A percentile compares a stretch with the other conserved stretches of the same genome.
phyloP scores from a whole-genome alignment of 2,888 invertebrate genomes.

The Holacanthella duospinosa region DNA sequence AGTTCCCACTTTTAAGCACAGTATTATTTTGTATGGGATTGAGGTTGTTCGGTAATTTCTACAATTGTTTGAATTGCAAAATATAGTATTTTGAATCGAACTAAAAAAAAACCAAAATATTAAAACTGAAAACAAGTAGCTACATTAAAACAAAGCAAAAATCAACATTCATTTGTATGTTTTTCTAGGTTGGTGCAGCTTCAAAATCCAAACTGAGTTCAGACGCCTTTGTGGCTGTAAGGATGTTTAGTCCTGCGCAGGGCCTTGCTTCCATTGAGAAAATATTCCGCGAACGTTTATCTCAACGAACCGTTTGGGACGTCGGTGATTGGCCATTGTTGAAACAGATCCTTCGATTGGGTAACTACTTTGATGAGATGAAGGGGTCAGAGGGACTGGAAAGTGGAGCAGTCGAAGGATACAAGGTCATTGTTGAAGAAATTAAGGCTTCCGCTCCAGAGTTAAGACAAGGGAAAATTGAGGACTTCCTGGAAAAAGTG shows the following conservation, averaged over 20 bases:
- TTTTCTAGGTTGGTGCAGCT: conserved; percentile 19
- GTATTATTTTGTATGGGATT: no score
- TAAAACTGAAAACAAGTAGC: no score
- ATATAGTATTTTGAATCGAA: no score
- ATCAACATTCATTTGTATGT: no score
- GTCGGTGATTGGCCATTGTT: conserved; percentile 11
- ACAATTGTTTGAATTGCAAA: no score
- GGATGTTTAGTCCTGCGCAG: conserved; percentile 16
- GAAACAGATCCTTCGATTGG: conserved; percentile 12
- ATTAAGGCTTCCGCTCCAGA: conserved; percentile 15
- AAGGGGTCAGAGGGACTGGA: conserved; percentile 11
- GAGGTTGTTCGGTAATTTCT: no score
- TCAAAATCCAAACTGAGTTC: conserved; percentile 14
- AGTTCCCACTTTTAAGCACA: no score
- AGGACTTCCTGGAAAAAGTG: not conserved
- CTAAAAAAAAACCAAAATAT: no score
- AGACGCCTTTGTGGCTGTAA: conserved; percentile 12
- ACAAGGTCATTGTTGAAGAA: conserved; percentile 24
- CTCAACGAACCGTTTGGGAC: conserved; percentile 15
- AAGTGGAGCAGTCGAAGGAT: conserved; percentile 7
- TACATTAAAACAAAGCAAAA: no score
- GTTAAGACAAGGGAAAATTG: conserved; percentile 12
- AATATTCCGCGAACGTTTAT: conserved; percentile 10
- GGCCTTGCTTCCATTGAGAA: conserved; percentile 21
- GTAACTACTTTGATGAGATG: conserved; percentile 21